Base-by-base conservation (phyloP, 2,888 invertebrate species). In the Monopis laevigella region DNA sequence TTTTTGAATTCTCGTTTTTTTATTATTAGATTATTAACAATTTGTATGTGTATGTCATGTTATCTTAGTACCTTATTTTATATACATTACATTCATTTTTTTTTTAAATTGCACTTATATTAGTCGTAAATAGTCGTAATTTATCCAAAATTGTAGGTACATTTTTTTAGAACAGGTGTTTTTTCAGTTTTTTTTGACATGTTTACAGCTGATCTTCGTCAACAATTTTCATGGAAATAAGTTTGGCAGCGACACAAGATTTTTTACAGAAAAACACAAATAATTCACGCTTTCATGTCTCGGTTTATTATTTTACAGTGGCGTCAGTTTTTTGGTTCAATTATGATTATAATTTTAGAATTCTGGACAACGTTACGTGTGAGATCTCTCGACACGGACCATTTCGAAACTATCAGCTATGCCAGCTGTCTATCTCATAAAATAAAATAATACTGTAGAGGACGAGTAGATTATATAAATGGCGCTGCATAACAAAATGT, bases 331-430 rank as follows among this genome's bases (percentile, higher is more conserved):
- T 59, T 56, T 46, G 40, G 45, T 49, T 53, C 56, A 55, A 65
- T 65, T 60, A 58, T 53, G 48, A 41, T 39, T 48, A 54, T 66
- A 59, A 68, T 62, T 67, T 68, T 62, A 62, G 65, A 55, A 43
- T 17, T 14, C 16, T 32, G 32, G 47, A 34, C 29, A 51, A 60
- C 60, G 55, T 59, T 62, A 58, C 62, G 62, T n/a, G n/a, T n/a
- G n/a, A n/a, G 32, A 32, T 32, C 2, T 32, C 32, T 32, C 13
- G 30, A 21, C 24, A n/a, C n/a, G n/a, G n/a, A n/a, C n/a, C n/a
- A n/a, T n/a, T n/a, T 30, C 13, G 2, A 13, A 13, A 30, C 6
- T 3, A 13, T 11, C 4, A 28, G 11, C 4, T 28, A 4, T 32
- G 14, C 10, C 28, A n/a, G n/a, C n/a, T n/a, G n/a, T n/a, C n/a